Evolutionary conservation across 2,113 vertebrate species (phyloP).

Genomic region (Ibidorhyncha struthersii): DNA sequence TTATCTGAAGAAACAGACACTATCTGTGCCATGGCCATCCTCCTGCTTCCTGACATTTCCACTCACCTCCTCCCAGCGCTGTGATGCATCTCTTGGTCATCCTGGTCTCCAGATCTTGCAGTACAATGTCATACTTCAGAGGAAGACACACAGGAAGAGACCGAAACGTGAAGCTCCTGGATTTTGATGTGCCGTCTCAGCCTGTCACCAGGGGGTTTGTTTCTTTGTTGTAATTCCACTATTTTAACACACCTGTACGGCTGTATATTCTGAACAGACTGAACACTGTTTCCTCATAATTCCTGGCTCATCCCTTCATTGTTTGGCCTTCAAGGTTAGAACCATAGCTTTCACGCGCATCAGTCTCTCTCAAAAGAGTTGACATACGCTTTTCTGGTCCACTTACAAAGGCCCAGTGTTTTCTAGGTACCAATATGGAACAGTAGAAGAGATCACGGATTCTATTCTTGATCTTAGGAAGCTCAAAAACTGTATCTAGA

Average conservation of each 20-base stretch:
- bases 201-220: not conserved
- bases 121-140: too few species aligned
- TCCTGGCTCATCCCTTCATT: not conserved
- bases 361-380: not conserved
- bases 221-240: not conserved
- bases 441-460: not conserved
- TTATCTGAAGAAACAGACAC: not conserved
- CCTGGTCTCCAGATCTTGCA: not conserved
- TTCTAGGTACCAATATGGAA: not conserved
- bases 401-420: not conserved
- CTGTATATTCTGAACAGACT: not conserved
- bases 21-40: not conserved
- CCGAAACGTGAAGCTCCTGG: rapidly evolving
- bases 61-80: not conserved
- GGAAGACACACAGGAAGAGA: not conserved
- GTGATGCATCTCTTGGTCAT: rapidly evolving
- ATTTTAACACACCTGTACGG: not conserved
- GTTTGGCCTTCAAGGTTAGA: not conserved
- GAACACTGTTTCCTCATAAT: not conserved
- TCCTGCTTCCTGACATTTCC: not conserved
- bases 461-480: not conserved
- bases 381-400: not conserved
- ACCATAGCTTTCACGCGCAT: not conserved
- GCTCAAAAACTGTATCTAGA: not conserved
- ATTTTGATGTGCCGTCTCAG: not conserved